A percentile compares a stretch with the other conserved stretches of the same genome.
Conservation (phyloP, 1,140 invertebrate species). For the Zaprionus vittiger region DNA sequence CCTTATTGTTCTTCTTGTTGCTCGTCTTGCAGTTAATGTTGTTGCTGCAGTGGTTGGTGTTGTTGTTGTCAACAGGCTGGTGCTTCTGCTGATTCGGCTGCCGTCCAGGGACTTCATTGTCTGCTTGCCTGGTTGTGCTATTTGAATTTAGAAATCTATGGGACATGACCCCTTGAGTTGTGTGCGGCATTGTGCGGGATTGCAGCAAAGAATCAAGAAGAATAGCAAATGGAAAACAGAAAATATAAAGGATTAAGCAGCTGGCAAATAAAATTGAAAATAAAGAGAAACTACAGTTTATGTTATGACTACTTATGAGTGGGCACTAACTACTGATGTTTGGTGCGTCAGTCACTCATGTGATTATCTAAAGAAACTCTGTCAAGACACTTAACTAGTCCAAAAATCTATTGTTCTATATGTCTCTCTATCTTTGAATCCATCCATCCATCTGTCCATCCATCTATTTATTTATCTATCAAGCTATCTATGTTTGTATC, state of each 20-base stretch:
- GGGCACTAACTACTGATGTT: no score
- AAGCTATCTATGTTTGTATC: no score
- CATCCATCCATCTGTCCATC: no score
- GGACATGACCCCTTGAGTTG: slow-evolving; percentile 42
- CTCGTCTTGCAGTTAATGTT: slow-evolving; percentile 28
- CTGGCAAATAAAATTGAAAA: not conserved
- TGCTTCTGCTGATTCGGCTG: slow-evolving; percentile 57
- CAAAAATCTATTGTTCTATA: no score
- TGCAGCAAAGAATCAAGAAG: not conserved
- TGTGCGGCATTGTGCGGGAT: slow-evolving; percentile 28
- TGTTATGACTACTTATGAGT: not conserved
- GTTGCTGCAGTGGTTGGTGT: slow-evolving; percentile 56
- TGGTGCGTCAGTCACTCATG: no score
- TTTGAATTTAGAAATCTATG: slow-evolving; percentile 79
- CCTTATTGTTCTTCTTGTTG: slow-evolving; percentile 50
- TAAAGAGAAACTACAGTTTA: not conserved
- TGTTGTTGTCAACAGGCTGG: slow-evolving; percentile 69
- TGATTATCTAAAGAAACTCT: no score
- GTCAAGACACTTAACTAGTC: no score
- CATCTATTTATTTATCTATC: no score
- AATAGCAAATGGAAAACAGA: not conserved
- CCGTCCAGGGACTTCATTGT: slow-evolving; percentile 37
- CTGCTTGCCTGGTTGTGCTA: slow-evolving; percentile 45
- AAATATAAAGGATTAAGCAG: not conserved
- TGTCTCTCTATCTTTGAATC: no score